A percentile compares a stretch with the other conserved stretches of the same genome.
These are phyloP conservation scores for Scaptomyza tumidula DNA, from an alignment of 2,888 invertebrate species.

Conservation along the genomic window DNA sequence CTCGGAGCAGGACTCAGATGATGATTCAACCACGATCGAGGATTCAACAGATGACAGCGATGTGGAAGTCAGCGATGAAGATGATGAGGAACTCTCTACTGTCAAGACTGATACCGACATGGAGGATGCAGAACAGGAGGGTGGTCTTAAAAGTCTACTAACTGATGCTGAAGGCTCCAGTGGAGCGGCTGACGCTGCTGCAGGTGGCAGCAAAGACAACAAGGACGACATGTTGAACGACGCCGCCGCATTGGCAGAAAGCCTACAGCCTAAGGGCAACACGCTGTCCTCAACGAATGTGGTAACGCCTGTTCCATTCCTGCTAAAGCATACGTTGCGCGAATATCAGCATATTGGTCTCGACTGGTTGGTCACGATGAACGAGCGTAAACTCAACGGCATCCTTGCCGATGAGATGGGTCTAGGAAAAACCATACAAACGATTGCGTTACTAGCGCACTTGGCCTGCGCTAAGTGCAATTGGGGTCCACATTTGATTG, in stretches of 20 bases:
- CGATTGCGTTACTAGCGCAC: conserved; percentile 96
- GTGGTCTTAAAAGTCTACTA: conserved; percentile 87
- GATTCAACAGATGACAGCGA: conserved; percentile 70
- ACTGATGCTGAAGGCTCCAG: conserved; percentile 53
- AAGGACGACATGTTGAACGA: conserved; percentile 93
- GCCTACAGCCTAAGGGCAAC: conserved; percentile 98
- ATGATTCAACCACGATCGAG: conserved; percentile 72
- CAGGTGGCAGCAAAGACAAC: conserved; percentile 68
- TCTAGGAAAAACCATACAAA: conserved; percentile 98
- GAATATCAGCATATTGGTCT: conserved; percentile 98
- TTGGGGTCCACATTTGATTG: conserved; percentile 99
- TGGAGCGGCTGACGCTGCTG: conserved; percentile 6
- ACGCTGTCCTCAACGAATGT: conserved; percentile 97
- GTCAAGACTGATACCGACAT: conserved; percentile 71
- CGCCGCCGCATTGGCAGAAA: conserved; percentile 96
- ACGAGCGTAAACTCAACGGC: conserved; percentile 96
- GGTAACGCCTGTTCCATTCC: conserved; percentile 96
- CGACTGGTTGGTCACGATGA: conserved; percentile 98
- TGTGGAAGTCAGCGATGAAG: conserved; percentile 79
- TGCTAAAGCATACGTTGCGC: conserved; percentile 94
- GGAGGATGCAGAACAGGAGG: conserved; percentile 83
- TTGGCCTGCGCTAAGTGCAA: conserved; percentile 93
- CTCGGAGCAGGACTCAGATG: conserved; percentile 83
- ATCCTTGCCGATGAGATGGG: conserved; percentile 99
- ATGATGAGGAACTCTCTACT: conserved; percentile 83